Evolutionary conservation across 2,113 vertebrate genomes (phyloP), one percentile per base, ranked within the genome.

Genomic region (Mus pahari): DNA sequence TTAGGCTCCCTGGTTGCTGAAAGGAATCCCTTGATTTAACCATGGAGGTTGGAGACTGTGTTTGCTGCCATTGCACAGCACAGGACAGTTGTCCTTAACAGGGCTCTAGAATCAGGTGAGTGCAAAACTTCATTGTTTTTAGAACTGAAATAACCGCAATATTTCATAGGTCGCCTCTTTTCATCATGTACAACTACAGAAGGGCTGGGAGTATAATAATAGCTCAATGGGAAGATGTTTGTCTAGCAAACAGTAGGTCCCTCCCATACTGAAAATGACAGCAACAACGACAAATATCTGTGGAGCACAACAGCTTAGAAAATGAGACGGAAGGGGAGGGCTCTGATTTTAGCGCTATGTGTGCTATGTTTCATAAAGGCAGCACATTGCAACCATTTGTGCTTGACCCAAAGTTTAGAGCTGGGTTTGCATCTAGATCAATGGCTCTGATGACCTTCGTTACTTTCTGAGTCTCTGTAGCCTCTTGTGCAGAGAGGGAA

Each of bases 71-170:
- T 6, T 6, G 24, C 31, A 86, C 22, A 55, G 55, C 48, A 11
- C 3, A 24, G 22, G 48, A 22, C 53, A 74, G 33, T 70, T 93
- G 92, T 74, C 71, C 50, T 84, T 92, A 86, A 70, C 14, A 24
- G 8, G 19, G 55, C 70, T 50, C 71, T 39, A 58, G 1, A 39
- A 8, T 95, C 33, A 84, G 26, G 7, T 28, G 83, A 64, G 7
- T 22, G 92, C 10, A 74, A 53, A 94, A 91, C 3, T 22, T 89
- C 14, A 73, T 73, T 96, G 53, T 86, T 92, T 77, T 94, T 92
- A 81, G 62, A 89, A 74, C 39, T 11, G 26, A 66, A 42, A 24
- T 50, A 7, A n/a, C 70, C 31, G 19, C 45, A 70, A n/a, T 3
- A 64, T 78, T 73, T 74, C 79, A 78, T 60, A 86, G 39, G 9